Conservation (phyloP, 1,140 invertebrate species). For the Meloidogyne exigua region DNA sequence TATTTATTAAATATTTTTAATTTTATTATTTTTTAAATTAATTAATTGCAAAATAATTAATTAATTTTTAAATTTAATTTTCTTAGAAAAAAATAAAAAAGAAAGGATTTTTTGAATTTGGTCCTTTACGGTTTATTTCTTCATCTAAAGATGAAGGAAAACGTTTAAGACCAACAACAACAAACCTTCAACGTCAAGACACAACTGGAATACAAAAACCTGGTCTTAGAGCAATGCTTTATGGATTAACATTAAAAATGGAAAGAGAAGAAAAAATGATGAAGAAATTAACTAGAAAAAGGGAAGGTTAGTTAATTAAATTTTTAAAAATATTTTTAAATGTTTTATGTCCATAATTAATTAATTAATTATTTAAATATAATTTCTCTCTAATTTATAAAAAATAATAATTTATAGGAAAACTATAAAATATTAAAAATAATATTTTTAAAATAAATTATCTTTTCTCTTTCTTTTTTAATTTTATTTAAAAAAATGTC, state of each 20-base stretch:
- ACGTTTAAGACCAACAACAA: conserved; percentile 2
- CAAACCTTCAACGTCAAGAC: conserved; percentile 7
- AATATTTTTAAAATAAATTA: too few species aligned
- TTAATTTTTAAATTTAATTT: neutral
- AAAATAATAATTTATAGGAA: too few species aligned
- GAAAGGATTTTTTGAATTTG: conserved; percentile 20
- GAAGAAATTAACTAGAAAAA: conserved; percentile 34
- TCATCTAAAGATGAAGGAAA: neutral
- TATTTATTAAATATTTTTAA: neutral
- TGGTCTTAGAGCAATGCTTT: conserved; percentile 31
- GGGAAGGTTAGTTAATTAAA: conserved; percentile 16
- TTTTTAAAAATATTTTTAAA: too few species aligned
- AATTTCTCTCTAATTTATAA: too few species aligned
- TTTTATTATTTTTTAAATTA: too few species aligned
- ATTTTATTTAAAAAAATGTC: neutral
- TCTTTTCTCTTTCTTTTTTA: too few species aligned
- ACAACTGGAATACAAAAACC: conserved; percentile 16
- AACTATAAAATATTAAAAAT: too few species aligned
- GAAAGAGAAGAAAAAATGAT: conserved; percentile 36
- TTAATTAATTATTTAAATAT: too few species aligned
- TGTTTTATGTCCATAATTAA: too few species aligned
- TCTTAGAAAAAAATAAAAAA: conserved; percentile 5
- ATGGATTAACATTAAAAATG: conserved; percentile 38
- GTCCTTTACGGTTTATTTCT: conserved; percentile 24
- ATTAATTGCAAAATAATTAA: too few species aligned